phyloP scores from a whole-genome alignment of 35 echinoderm and acorn worm genomes.

The Strongylocentrotus purpuratus region DNA sequence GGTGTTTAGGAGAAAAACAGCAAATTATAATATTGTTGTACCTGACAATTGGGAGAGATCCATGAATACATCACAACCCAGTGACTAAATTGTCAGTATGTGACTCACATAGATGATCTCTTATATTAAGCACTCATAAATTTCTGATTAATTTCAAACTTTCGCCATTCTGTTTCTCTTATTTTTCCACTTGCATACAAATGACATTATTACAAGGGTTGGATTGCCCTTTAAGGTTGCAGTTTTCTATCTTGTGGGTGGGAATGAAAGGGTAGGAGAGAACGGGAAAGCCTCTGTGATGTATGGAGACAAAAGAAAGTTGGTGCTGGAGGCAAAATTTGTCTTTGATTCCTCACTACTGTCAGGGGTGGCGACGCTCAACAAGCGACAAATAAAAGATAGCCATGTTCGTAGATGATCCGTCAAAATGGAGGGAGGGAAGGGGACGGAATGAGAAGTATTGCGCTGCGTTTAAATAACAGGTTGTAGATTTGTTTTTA shows the following conservation, averaged over 20 bases:
- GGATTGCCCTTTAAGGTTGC: background rate
- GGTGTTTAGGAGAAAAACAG: too few species aligned
- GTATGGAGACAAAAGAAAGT: background rate
- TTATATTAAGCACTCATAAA: too few species aligned
- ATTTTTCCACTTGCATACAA: too few species aligned
- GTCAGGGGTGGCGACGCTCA: background rate
- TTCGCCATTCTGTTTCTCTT: too few species aligned
- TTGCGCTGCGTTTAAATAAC: background rate
- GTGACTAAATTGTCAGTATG: too few species aligned
- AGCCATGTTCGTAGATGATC: background rate
- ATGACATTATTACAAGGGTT: too few species aligned
- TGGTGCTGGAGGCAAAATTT: background rate
- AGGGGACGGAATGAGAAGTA: background rate
- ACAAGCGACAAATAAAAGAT: background rate
- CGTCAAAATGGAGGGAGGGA: background rate
- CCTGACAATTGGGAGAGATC: too few species aligned
- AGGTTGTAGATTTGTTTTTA: background rate
- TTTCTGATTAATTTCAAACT: too few species aligned
- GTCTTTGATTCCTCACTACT: background rate
- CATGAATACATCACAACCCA: too few species aligned
- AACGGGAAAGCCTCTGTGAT: background rate
- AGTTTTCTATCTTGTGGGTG: background rate
- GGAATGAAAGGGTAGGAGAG: background rate
- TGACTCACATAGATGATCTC: too few species aligned
- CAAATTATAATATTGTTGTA: too few species aligned